Base-by-base conservation (phyloP, 2,888 invertebrate species). In the Chaitophorus viminalis region DNA sequence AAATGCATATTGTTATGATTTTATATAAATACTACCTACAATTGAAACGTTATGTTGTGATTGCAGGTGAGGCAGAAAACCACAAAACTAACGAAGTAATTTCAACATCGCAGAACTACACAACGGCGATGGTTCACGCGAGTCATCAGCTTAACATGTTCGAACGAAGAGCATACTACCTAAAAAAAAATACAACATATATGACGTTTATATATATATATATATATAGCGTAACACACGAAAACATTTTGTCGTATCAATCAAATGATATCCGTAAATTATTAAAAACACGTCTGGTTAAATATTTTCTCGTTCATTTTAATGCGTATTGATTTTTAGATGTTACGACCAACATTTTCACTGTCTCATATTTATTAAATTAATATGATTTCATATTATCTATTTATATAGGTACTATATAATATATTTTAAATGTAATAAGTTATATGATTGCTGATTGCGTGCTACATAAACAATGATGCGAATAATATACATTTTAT, bases 261-360 rank as follows among this genome's bases (percentile, higher is more conserved):
- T 36, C n/a, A 29, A 74, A 83, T 29, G 36, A 74, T 60, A 74
- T 70, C 36, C n/a, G n/a, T 78, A n/a, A 39, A 81, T 39, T 18
- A 46, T 70, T 60, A 52, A 46, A 82, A 33, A 54, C 72, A 29
- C 36, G 33, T 72, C 36, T 74, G 54, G 54, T 74, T 83, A 39
- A 74, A 60, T 60, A 70, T 75, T 83, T 75, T 75, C 75, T 60
- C 60, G 36, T 83, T 83, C 75, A 29, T 74, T 74, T 75, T 29
- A 75, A 75, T 36, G 36, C 33, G 54, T 82, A 75, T 75, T 29
- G 29, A 74, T 83, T 74, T 83, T 74, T 82, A 60, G 36, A 83
- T 39, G 39, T 75, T 83, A 83, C 74, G 74, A 83, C 83, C 74
- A 83, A 83, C 75, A 83, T 75, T 74, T 5, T 60, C 74, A 39